These are phyloP conservation scores for Nyctibius grandis DNA, from an alignment of 2,797 vertebrate genomes.

Conservation along the genomic window DNA sequence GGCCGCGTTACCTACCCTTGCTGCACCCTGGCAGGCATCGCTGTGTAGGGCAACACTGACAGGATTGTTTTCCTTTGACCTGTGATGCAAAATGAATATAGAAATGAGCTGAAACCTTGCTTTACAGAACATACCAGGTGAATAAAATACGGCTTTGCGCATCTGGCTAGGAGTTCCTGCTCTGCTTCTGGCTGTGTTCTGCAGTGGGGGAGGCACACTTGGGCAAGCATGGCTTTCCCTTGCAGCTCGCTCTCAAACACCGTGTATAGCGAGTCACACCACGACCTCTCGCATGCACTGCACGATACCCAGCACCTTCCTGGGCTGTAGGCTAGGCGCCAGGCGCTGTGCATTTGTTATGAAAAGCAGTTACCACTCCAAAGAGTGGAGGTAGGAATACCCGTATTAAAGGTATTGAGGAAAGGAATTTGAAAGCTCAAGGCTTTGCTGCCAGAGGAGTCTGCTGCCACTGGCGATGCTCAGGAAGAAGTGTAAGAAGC, in stretches of 20 bases:
- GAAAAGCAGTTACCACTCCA: background rate
- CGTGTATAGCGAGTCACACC: background rate
- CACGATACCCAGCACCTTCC: background rate
- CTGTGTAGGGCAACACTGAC: fast-evolving
- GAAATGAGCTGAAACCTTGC: background rate
- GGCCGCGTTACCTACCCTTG: fast-evolving
- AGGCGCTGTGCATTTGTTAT: fast-evolving
- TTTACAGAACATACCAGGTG: background rate
- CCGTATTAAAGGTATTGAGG: background rate
- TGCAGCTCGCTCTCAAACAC: background rate
- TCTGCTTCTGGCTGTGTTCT: background rate
- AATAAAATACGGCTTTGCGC: background rate
- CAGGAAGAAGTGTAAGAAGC: background rate
- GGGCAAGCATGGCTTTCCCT: background rate
- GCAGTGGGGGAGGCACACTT: fast-evolving
- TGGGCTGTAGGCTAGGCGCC: no score
- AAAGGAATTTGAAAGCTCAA: background rate
- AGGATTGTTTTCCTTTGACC: background rate
- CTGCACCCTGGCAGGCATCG: background rate
- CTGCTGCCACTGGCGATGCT: background rate
- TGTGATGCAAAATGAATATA: background rate
- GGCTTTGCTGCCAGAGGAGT: background rate
- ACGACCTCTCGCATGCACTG: background rate
- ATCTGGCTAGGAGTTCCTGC: background rate
- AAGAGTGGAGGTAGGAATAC: background rate